phyloP scores from a whole-genome alignment of 1,140 invertebrate genomes.

The Caerostris extrusa region DNA sequence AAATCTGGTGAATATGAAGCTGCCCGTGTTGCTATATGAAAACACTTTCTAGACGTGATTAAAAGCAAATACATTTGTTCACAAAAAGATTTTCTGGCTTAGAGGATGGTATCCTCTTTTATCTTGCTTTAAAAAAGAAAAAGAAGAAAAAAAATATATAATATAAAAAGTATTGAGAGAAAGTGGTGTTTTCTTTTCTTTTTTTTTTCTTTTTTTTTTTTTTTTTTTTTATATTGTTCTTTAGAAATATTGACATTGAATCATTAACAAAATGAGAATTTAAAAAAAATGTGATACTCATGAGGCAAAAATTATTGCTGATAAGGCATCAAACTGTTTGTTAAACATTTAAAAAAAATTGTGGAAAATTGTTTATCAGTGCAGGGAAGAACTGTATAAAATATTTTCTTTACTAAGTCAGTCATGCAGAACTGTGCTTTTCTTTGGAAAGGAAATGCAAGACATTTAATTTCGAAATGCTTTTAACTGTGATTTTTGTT shows the following conservation, averaged over 20 bases:
- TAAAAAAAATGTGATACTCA: slow-evolving; percentile 59
- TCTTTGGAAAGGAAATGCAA: slow-evolving; percentile 26
- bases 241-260: slow-evolving; percentile 20
- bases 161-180: neutral
- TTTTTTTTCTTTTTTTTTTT: no score
- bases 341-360: slow-evolving; percentile 7
- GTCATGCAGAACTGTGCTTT: neutral
- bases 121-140: slow-evolving; percentile 23
- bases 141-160: neutral
- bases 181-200: no score
- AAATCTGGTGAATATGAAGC: slow-evolving; percentile 38
- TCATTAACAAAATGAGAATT: neutral
- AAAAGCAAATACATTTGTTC: neutral
- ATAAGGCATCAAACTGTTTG: slow-evolving; percentile 21
- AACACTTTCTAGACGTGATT: neutral
- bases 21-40: slow-evolving; percentile 50
- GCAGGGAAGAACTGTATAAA: slow-evolving; percentile 45
- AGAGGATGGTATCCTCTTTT: slow-evolving; percentile 57
- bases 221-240: slow-evolving; percentile 20
- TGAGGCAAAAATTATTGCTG: slow-evolving; percentile 17
- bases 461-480: slow-evolving; percentile 15
- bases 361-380: slow-evolving; percentile 23
- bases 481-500: slow-evolving; percentile 69
- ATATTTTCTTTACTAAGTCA: slow-evolving; percentile 74
- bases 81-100: neutral